These are phyloP conservation scores for Esox niger DNA, from an alignment of 2,113 vertebrate species.

Conservation along the genomic window DNA sequence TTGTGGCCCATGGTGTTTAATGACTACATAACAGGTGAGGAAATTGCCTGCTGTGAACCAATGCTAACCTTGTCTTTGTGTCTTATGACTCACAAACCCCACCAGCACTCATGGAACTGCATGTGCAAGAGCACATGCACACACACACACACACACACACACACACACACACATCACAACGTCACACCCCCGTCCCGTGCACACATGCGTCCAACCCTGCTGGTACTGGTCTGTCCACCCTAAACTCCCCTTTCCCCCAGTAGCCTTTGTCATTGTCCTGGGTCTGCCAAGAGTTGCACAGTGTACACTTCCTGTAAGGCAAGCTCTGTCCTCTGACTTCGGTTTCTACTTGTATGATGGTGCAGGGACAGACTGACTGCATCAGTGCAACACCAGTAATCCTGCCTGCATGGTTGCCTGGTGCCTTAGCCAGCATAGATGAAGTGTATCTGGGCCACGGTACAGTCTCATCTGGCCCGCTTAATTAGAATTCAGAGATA, in stretches of 20 bases:
- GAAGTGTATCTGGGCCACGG: slow-evolving; percentile 60
- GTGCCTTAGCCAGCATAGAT: slow-evolving; percentile 46
- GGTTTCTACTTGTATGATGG: slow-evolving; percentile 44
- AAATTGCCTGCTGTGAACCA: slow-evolving; percentile 35
- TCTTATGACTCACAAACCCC: not conserved
- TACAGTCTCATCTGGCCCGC: slow-evolving; percentile 55
- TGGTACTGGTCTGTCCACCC: slow-evolving; percentile 28
- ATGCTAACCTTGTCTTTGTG: not conserved
- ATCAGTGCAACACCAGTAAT: not conserved
- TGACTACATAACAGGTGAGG: slow-evolving; percentile 53
- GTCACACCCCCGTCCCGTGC: not conserved
- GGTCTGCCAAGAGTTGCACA: slow-evolving; percentile 7
- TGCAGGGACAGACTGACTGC: slow-evolving; percentile 37
- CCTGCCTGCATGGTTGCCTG: slow-evolving; percentile 7
- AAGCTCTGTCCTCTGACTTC: not conserved
- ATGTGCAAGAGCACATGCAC: too few relatives aligned
- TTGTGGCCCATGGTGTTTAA: slow-evolving; percentile 57
- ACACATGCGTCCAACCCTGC: not conserved
- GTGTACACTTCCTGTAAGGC: slow-evolving; percentile 10
- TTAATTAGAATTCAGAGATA: slow-evolving; percentile 68
- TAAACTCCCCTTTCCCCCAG: slow-evolving; percentile 9
- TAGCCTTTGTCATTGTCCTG: slow-evolving; percentile 47
- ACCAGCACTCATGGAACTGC: too few relatives aligned
- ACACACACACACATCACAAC: not conserved
- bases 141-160: not conserved